Percentiles rank a stretch among this genome's conserved stretches.
Conservation (phyloP, 2,113 vertebrate species). For the Brachypteracias leptosomus region DNA sequence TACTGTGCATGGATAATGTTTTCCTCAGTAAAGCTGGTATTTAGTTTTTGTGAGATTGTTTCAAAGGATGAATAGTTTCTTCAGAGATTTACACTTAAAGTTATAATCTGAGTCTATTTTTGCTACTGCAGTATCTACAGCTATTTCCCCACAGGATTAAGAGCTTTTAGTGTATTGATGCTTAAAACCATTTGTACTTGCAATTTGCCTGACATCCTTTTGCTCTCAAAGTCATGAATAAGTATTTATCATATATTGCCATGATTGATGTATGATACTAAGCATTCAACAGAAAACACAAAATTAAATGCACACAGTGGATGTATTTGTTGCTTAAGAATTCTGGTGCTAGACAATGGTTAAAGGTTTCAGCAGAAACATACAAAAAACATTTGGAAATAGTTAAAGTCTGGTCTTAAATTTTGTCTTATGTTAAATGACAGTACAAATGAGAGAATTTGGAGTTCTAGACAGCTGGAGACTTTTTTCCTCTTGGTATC, state of each 20-base stretch:
- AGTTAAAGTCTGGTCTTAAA: slow-evolving; percentile 44
- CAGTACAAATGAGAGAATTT: slow-evolving; percentile 45
- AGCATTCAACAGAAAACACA: background rate
- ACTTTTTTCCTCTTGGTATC: slow-evolving; percentile 26
- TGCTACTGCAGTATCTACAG: background rate
- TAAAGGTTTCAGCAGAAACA: slow-evolving; percentile 38
- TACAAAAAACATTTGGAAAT: slow-evolving; percentile 51
- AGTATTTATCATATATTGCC: slow-evolving; percentile 1
- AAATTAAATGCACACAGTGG: background rate
- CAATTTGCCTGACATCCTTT: background rate
- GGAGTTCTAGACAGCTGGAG: slow-evolving; percentile 39
- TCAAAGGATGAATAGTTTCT: background rate
- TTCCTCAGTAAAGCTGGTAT: background rate
- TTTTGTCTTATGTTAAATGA: slow-evolving; percentile 41
- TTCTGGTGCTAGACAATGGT: background rate
- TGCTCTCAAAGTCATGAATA: background rate
- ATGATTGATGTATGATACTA: background rate
- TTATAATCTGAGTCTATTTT: background rate
- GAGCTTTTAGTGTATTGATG: background rate
- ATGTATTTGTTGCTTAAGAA: background rate
- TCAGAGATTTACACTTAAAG: background rate
- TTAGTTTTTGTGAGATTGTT: background rate
- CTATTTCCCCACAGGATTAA: background rate
- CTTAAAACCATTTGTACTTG: background rate
- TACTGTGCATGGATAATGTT: background rate